Evolutionary conservation across 2,113 vertebrate species (phyloP).

Genomic region (Mastomys natalensis): DNA sequence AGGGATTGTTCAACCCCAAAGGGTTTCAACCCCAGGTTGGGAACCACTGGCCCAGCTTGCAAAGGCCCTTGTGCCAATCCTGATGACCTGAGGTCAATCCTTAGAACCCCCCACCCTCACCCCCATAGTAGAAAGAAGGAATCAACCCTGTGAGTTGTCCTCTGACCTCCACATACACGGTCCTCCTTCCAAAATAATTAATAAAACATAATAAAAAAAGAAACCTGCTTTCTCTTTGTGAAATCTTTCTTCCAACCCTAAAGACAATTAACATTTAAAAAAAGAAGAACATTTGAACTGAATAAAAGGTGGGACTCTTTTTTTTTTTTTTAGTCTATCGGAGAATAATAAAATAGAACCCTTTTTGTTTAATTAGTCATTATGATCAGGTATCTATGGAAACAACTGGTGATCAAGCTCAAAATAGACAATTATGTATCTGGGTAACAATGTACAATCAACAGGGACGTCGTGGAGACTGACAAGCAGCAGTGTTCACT

Average conservation of each 20-base stretch:
- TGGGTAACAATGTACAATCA: conserved; percentile 23
- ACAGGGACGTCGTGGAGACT: background rate
- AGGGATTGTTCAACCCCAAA: background rate
- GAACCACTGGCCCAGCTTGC: background rate
- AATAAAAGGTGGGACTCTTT: conserved; percentile 17
- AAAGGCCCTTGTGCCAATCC: background rate
- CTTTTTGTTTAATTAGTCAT: conserved; percentile 68
- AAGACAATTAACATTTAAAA: conserved; percentile 20
- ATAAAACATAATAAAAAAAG: background rate
- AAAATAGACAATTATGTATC: conserved; percentile 3
- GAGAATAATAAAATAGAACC: conserved; percentile 50
- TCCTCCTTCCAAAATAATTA: background rate
- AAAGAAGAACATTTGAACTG: conserved; percentile 56
- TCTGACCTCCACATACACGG: background rate
- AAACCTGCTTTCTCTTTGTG: conserved; percentile 5
- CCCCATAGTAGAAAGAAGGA: too few species aligned
- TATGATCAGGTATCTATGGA: conserved; percentile 69
- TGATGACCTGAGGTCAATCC: too few species aligned
- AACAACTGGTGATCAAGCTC: conserved; percentile 53
- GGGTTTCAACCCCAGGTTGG: background rate
- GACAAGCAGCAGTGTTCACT: fast-evolving
- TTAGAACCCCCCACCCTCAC: too few species aligned
- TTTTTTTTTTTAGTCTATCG: background rate
- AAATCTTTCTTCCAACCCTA: background rate
- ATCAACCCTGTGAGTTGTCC: background rate